phyloP scores from a whole-genome alignment of 64 coral and sea anemone species.

The Anthopleura sola region DNA sequence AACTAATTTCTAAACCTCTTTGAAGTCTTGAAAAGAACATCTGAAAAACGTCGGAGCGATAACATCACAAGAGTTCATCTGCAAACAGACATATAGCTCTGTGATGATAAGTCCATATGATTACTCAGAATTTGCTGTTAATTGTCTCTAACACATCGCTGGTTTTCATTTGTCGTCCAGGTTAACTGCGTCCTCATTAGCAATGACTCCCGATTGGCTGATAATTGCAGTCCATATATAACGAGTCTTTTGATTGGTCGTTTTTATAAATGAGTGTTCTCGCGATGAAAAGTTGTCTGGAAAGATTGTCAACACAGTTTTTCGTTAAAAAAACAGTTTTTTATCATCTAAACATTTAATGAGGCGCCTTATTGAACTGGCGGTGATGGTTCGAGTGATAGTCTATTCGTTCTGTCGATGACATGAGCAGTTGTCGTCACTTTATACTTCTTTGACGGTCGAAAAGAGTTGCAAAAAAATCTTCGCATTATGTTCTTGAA shows the following conservation, averaged over 20 bases:
- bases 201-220: not conserved
- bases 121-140: too few species aligned
- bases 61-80: not conserved
- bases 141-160: too few species aligned
- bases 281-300: not conserved
- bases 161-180: too few species aligned
- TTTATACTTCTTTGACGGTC: not conserved
- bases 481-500: not conserved
- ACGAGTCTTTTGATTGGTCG: not conserved
- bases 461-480: not conserved
- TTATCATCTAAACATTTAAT: not conserved
- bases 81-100: not conserved
- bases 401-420: not conserved
- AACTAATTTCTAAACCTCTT: not conserved
- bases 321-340: not conserved
- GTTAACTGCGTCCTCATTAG: too few species aligned
- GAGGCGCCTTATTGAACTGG: not conserved
- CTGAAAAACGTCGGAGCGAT: not conserved
- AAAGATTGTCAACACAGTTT: not conserved
- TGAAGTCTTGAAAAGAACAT: not conserved
- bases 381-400: not conserved
- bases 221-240: not conserved
- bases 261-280: not conserved
- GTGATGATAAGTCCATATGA: too few species aligned
- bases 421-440: not conserved